Evolutionary conservation across 2,797 vertebrate species (phyloP).

Genomic region (Bradypodion ventrale): DNA sequence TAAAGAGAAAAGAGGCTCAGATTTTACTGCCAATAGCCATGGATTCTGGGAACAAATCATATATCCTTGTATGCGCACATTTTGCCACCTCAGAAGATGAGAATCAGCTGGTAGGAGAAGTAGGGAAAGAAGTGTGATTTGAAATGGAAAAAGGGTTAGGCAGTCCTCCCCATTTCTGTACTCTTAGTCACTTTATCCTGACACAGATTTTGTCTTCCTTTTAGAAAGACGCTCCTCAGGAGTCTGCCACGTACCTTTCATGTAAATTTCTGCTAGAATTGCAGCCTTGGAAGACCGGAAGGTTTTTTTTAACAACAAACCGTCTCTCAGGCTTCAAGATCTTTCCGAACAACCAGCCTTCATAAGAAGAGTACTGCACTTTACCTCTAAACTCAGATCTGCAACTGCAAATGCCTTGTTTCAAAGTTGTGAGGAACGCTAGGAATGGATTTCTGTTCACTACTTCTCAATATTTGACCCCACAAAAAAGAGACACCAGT

Average conservation of each 20-base stretch:
- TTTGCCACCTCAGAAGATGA: not conserved
- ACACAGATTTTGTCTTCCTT: not conserved
- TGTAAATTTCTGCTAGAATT: not conserved
- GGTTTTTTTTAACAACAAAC: not conserved
- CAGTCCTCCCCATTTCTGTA: not conserved
- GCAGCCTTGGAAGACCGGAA: not conserved
- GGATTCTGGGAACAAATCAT: not conserved
- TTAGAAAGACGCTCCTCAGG: not conserved
- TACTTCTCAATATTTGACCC: not conserved
- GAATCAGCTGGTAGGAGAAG: not conserved
- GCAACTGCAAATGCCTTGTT: rapidly evolving
- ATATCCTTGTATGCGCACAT: not conserved
- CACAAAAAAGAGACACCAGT: not conserved
- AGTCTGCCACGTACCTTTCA: not conserved
- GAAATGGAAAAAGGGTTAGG: not conserved
- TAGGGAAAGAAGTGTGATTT: not conserved
- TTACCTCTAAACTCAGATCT: not conserved
- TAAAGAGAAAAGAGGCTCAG: not conserved
- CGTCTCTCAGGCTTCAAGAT: not conserved
- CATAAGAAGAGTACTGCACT: not conserved
- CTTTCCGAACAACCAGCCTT: not conserved
- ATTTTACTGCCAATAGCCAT: not conserved
- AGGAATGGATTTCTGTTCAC: not conserved
- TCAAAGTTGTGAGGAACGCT: rapidly evolving
- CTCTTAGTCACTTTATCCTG: not conserved